Evolutionary conservation across 2,797 vertebrate genomes (phyloP).

Genomic region (Premnoplex brunnescens): DNA sequence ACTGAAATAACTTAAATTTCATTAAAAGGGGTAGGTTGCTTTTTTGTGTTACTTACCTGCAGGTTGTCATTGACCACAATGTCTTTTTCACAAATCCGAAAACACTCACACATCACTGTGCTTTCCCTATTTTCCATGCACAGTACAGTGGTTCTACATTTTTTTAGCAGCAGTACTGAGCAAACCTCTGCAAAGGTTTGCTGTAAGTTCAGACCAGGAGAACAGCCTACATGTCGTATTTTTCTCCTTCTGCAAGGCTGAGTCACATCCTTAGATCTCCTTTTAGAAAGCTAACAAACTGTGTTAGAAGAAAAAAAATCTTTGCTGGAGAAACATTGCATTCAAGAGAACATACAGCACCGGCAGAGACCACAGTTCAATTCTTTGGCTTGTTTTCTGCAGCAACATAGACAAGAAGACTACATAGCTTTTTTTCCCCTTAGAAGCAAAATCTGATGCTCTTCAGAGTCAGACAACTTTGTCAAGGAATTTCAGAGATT

Average conservation of each 20-base stretch:
- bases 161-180: neutral
- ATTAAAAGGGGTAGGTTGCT: neutral
- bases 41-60: neutral
- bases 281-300: slow-evolving; percentile 32
- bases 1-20: neutral
- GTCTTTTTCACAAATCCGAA: neutral
- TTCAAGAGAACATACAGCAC: neutral
- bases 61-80: neutral
- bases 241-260: slow-evolving; percentile 55
- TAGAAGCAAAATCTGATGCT: neutral
- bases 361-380: neutral
- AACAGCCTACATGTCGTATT: slow-evolving; percentile 33
- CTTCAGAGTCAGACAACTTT: neutral
- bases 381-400: neutral
- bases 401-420: neutral
- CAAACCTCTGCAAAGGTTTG: neutral
- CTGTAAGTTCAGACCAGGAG: neutral
- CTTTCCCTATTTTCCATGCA: neutral
- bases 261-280: slow-evolving; percentile 38
- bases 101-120: neutral
- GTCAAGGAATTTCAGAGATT: neutral
- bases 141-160: neutral
- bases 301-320: neutral
- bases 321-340: neutral
- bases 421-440: neutral